A percentile compares a stretch with the other conserved stretches of the same genome.
These are phyloP conservation scores for Heliconius nattereri DNA, from an alignment of 1,140 invertebrate genomes.

Conservation along the genomic window DNA sequence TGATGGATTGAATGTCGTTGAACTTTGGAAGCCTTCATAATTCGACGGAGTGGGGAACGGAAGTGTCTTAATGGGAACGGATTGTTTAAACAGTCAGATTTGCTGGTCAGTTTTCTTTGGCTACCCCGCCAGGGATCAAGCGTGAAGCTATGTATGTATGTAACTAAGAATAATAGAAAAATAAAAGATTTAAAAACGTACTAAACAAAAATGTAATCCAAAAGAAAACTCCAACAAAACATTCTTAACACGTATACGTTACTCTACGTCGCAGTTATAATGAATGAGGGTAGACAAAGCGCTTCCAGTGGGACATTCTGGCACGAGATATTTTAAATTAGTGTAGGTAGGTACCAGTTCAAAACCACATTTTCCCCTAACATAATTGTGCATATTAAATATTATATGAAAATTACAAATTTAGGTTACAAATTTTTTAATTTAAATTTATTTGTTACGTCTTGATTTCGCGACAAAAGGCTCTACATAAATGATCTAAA, in stretches of 20 bases:
- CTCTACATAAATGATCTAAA: too few species aligned
- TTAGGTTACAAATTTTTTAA: too few species aligned
- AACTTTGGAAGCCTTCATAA: not conserved
- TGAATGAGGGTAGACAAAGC: constrained; percentile 11
- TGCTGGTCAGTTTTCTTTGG: too few species aligned
- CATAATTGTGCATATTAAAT: constrained; percentile 20
- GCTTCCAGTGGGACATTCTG: constrained; percentile 1
- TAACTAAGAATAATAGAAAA: not conserved
- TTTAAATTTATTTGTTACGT: too few species aligned
- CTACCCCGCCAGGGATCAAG: too few species aligned
- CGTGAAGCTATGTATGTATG: too few species aligned
- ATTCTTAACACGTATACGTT: not conserved
- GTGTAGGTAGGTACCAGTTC: constrained; percentile 13
- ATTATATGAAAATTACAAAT: too few species aligned
- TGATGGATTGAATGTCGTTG: constrained; percentile 13
- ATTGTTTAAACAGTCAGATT: too few species aligned
- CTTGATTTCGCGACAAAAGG: too few species aligned
- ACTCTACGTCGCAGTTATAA: constrained; percentile 12
- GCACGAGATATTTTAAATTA: constrained; percentile 32
- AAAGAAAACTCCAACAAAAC: not conserved
- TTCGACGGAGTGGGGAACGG: too few species aligned
- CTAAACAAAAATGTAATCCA: not conserved
- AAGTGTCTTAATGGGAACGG: too few species aligned
- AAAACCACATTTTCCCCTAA: constrained; percentile 22
- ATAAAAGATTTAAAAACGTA: not conserved